phyloP scores from a whole-genome alignment of 30 jellyfish, hydroid and myxozoan genomes.

The Nemopilema nomurai region DNA sequence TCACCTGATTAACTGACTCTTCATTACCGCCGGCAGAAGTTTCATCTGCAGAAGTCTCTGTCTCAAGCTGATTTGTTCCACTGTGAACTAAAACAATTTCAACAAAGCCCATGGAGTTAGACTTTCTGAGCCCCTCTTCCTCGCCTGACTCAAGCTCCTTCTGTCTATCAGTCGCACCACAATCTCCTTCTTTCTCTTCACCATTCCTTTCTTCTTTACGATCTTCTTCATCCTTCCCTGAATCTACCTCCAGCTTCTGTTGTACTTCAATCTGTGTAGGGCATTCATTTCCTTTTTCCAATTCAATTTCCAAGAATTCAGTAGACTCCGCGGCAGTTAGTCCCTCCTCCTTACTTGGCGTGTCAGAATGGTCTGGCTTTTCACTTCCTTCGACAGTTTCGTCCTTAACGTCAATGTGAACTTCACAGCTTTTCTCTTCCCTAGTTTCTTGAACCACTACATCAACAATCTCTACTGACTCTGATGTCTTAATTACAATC shows the following conservation, averaged over 20 bases:
- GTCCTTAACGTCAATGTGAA: background rate
- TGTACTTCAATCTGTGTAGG: too few relatives aligned
- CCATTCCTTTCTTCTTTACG: background rate
- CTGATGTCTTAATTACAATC: background rate
- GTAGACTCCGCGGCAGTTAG: background rate
- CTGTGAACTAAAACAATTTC: background rate
- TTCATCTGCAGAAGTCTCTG: background rate
- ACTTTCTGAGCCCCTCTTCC: background rate
- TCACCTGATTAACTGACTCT: background rate
- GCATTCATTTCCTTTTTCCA: background rate
- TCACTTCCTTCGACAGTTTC: conserved; percentile 2
- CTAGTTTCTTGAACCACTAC: background rate
- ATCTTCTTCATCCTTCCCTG: background rate
- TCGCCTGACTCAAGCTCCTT: background rate
- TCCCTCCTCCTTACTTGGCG: background rate
- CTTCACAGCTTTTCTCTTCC: background rate
- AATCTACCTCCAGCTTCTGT: background rate
- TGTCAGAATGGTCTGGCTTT: too few relatives aligned
- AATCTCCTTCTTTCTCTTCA: background rate
- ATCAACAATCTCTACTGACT: background rate
- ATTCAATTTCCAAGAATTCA: background rate
- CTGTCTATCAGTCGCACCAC: background rate
- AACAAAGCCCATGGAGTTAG: background rate
- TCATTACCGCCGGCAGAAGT: background rate
- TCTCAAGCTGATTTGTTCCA: background rate